Base-by-base conservation (phyloP, 2,113 vertebrate genomes). In the Paracanthobrama guichenoti region DNA sequence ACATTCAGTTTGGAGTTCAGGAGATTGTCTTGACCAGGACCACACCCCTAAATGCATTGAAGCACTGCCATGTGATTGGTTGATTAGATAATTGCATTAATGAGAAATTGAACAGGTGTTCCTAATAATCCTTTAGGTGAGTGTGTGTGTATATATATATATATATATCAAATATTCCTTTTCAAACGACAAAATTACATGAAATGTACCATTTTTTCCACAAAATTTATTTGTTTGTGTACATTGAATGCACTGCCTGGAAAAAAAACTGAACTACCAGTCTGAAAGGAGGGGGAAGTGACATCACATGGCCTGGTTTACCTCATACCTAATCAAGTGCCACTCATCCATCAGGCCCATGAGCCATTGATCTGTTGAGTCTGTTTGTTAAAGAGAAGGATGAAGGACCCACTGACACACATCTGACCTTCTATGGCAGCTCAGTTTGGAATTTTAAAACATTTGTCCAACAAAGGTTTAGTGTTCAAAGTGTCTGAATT, bases 301-400 rank as follows among this genome's bases (percentile, higher is more conserved):
- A 60, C 69, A 59, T 71, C 81, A 66, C 57, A 50, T 66, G 73
- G 50, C 50, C 69, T 77, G 83, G 67, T 80, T 87, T 50, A 57
- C 10, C 4, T 39, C 28, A 66, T 28, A 42, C 20, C 44, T 76
- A 57, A 59, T 64, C 50, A 53, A 87, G 73, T 24, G 35, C 26
- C 48, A 74, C 53, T 76, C 69, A 74, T 86, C 35, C 48, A 44
- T 59, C 42, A 82, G 44, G n/a, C 42, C 69, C 82, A 85, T n/a
- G 20, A 57, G 3, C 18, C 50, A 86, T 83, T 83, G 60, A 88
- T 87, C 77, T 83, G 71, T 78, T 84, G 44, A 72, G 78, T 82
- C 81, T 84, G 66, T 82, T 12, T 12, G n/a, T 24, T 75, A 42
- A 24, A 60, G 22, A 71, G n/a, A 66, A 55, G 46, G 8, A 13